Evolutionary conservation across 92 coral and sea anemone genomes (phyloP).

Genomic region (Parazoanthus swiftii): DNA sequence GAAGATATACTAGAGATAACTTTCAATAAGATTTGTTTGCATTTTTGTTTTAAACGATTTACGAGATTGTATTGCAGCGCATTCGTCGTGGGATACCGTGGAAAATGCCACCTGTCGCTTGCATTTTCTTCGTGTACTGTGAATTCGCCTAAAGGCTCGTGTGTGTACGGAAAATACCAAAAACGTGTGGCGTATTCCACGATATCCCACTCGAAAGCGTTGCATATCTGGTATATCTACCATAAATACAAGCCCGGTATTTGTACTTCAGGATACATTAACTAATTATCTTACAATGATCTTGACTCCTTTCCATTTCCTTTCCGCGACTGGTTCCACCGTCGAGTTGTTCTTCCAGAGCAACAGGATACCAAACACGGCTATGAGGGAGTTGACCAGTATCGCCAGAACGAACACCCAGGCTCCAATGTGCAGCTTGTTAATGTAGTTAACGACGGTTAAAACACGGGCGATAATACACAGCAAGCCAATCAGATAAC

Average conservation of each 20-base stretch:
- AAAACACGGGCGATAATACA: constrained; percentile 55
- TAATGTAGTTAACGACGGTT: constrained; percentile 43
- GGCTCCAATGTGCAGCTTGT: constrained; percentile 35
- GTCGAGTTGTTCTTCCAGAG: constrained; percentile 48
- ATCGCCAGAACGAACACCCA: constrained; percentile 40
- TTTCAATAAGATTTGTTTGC: too few relatives aligned
- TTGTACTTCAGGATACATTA: neutral
- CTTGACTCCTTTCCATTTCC: constrained; percentile 48
- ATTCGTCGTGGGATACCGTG: too few relatives aligned
- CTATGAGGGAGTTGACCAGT: constrained; percentile 31
- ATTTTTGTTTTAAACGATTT: too few relatives aligned
- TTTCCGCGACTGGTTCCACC: constrained; percentile 28
- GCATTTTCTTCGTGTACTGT: too few relatives aligned
- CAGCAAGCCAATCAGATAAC: constrained; percentile 49
- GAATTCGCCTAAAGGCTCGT: too few relatives aligned
- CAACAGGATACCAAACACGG: constrained; percentile 43
- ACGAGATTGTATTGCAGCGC: too few relatives aligned
- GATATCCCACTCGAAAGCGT: too few relatives aligned
- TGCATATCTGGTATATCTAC: neutral
- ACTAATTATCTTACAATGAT: constrained; percentile 40
- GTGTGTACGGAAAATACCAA: too few relatives aligned
- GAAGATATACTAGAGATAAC: too few relatives aligned
- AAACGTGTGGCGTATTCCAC: too few relatives aligned
- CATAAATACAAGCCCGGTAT: neutral
- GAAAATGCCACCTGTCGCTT: too few relatives aligned